These are phyloP conservation scores for Knipowitschia caucasica DNA, from an alignment of 2,797 vertebrate genomes.

Conservation along the genomic window DNA sequence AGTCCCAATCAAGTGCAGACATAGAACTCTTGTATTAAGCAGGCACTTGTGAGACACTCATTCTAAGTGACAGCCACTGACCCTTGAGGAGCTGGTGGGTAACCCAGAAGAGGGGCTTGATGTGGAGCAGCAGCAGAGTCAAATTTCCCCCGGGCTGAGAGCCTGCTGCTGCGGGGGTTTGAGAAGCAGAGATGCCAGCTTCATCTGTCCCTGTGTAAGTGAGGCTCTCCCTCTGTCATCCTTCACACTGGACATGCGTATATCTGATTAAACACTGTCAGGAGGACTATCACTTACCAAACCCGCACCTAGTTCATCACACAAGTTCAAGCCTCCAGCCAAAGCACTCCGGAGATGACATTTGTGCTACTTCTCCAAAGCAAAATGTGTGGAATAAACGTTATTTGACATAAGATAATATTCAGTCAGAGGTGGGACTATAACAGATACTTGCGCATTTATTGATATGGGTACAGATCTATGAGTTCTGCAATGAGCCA, in stretches of 20 bases:
- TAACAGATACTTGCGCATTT: too few species aligned
- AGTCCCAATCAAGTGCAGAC: background rate
- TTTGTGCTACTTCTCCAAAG: background rate
- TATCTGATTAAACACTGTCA: conserved; percentile 38
- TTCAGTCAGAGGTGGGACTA: background rate
- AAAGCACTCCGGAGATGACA: background rate
- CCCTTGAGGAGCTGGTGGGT: conserved; percentile 10
- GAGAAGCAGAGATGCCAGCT: conserved; percentile 57
- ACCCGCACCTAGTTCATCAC: conserved; percentile 37
- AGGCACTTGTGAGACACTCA: conserved; percentile 14
- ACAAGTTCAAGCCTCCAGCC: conserved; percentile 31
- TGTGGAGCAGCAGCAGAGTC: conserved; percentile 35
- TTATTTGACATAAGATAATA: too few species aligned
- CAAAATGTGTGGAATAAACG: too few species aligned
- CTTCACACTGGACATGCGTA: conserved; percentile 50
- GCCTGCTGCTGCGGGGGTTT: conserved; percentile 35
- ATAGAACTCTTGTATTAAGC: background rate
- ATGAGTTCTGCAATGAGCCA: too few species aligned
- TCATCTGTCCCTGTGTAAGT: conserved; percentile 28
- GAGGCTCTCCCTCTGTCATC: conserved; percentile 28
- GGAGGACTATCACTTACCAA: conserved; percentile 43
- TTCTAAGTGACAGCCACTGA: conserved; percentile 18
- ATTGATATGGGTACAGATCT: too few species aligned
- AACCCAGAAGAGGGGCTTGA: conserved; percentile 36
- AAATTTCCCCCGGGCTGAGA: conserved; percentile 29